A percentile compares a stretch with the other conserved stretches of the same genome.
Conservation (phyloP, 2,797 vertebrate species). For the Melanotaenia nigrans region DNA sequence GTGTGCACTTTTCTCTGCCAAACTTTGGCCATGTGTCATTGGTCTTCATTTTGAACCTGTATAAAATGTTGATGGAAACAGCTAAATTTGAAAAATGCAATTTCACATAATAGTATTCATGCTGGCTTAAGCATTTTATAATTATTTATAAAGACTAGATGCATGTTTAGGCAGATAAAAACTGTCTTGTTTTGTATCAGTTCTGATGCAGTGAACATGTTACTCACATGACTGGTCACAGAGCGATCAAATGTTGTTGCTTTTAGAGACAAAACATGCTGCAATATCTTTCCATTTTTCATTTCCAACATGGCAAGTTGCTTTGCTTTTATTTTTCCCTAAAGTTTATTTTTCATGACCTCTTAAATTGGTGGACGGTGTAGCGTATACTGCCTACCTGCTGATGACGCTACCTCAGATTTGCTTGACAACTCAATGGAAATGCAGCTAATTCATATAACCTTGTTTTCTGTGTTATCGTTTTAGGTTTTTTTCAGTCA, state of each 20-base stretch:
- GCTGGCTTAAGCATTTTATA: background rate
- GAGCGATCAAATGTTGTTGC: background rate
- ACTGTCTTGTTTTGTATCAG: background rate
- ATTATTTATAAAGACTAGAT: background rate
- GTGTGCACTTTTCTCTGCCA: conserved; percentile 68
- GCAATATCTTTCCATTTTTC: background rate
- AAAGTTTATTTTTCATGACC: background rate
- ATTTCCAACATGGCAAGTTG: background rate
- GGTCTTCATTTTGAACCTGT: background rate
- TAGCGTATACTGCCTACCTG: background rate
- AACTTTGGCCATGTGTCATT: conserved; percentile 36
- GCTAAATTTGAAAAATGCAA: background rate
- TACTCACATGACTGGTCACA: conserved; percentile 1
- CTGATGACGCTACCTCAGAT: no score
- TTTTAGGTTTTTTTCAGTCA: no score
- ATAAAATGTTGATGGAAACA: background rate
- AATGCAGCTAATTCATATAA: background rate
- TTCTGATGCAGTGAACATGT: conserved; percentile 2
- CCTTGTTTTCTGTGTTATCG: background rate
- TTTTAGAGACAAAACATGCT: background rate
- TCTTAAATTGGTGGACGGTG: background rate
- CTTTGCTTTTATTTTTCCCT: background rate
- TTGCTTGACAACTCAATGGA: background rate
- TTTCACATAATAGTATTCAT: background rate
- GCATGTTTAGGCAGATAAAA: background rate